Conservation (phyloP, 1,140 invertebrate genomes). For the Lasioglossum baleicum region DNA sequence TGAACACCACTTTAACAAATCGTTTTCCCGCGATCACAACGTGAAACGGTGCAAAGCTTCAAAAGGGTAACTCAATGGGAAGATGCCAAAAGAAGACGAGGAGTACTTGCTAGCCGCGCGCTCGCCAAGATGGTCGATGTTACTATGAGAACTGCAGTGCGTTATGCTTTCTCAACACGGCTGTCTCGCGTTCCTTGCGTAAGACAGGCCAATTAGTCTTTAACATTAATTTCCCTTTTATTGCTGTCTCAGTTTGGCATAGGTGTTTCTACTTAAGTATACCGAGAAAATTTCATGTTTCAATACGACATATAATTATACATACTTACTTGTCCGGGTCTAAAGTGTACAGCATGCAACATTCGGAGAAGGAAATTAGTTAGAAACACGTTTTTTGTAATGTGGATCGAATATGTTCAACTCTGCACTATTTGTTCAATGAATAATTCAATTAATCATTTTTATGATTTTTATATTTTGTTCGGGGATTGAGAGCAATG, state of each 20-base stretch:
- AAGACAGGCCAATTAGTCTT: conserved; percentile 54
- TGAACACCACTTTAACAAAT: background rate
- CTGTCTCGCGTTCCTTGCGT: conserved; percentile 46
- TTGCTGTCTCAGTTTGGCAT: conserved; percentile 13
- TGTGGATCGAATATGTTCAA: no score
- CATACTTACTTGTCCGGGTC: conserved; percentile 6
- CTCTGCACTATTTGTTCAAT: no score
- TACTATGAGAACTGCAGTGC: conserved; percentile 48
- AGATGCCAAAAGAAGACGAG: conserved; percentile 26
- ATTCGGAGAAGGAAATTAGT: background rate
- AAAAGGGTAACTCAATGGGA: conserved; percentile 19
- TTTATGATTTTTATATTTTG: no score
- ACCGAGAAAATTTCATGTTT: background rate
- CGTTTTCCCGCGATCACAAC: background rate
- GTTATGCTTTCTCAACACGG: conserved; percentile 76
- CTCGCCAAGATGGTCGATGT: conserved; percentile 41
- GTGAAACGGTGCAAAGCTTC: background rate
- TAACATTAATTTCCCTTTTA: conserved; percentile 53
- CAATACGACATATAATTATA: background rate
- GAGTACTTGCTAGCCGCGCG: conserved; percentile 25
- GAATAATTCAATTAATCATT: no score
- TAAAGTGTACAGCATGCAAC: background rate
- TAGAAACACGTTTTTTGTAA: no score
- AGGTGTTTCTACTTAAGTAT: background rate
- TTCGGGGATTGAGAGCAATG: no score